Evolutionary conservation across 2,797 vertebrate genomes (phyloP), one percentile per base, ranked within the genome.

Genomic region (Cuculus canorus): DNA sequence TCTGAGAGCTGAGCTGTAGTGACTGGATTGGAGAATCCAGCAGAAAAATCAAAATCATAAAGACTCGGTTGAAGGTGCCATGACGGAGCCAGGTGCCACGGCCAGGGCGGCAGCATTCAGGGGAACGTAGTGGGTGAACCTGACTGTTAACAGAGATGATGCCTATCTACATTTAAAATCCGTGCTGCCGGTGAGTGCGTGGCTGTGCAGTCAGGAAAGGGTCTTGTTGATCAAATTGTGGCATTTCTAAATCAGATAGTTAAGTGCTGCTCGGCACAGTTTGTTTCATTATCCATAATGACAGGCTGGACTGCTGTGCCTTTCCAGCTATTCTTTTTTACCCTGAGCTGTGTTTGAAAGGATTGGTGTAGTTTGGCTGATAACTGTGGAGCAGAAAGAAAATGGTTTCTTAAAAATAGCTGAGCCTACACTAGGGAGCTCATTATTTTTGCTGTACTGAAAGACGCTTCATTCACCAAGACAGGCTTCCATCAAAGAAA

Each of bases 401-500:
- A 93, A 87, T 17, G 32, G 48, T 89, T 92, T 83, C 96, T 94
- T 94, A 88, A 95, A 96, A 94, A 87, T 83, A 96, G 75, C 92
- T 94, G 86, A 87, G 91, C 80, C 92, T 88, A 64, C 94, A 68
- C 90, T 54, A n/a, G 96, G 96, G 96, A 96, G 92, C 96, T 97
- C 96, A 95, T 97, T 96, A 96, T 94, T 96, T 97, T 73, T 10
- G 0, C 72, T 87, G 57, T 25, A 33, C 79, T 70, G 86, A 96
- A 89, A 96, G 86, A 71, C 27, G 54, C 69, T 89, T 92, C 91
- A 80, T 88, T 93, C 88, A 85, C 87, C 59, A 61, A 71, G 95
- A 95, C 88, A 93, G 86, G 72, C 52, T 93, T 95, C 90, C 79
- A 66, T 95, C 93, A 94, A 92, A 93, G 85, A 63, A 77, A 16